phyloP scores from a whole-genome alignment of 2,113 vertebrate species.

The Ciconia maguari region DNA sequence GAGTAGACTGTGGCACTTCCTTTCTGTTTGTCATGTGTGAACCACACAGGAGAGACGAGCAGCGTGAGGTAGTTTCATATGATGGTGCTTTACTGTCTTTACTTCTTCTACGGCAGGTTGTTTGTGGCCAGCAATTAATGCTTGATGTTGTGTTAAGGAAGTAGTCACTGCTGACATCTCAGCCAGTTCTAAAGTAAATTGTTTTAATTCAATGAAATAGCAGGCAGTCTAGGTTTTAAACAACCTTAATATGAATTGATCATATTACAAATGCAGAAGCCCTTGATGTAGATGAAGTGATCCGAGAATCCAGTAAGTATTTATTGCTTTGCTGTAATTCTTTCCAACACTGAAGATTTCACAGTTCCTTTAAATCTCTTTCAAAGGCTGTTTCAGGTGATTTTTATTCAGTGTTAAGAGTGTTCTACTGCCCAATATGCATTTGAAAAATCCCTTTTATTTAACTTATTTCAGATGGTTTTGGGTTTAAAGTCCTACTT shows the following conservation, averaged over 20 bases:
- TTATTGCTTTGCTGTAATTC: neutral
- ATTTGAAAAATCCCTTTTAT: neutral
- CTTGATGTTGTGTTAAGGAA: neutral
- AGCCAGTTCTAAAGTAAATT: neutral
- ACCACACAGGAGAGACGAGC: fast-evolving
- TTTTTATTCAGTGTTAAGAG: neutral
- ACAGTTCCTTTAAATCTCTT: neutral
- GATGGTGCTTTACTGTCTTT: neutral
- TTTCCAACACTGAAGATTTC: neutral
- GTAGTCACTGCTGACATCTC: neutral
- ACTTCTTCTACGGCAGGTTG: neutral
- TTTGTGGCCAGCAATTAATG: neutral
- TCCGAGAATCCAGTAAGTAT: neutral
- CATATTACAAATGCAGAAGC: neutral
- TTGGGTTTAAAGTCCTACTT: neutral
- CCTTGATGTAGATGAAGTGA: neutral
- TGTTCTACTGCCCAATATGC: neutral
- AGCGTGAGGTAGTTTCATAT: fast-evolving
- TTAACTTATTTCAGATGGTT: neutral
- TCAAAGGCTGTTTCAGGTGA: neutral
- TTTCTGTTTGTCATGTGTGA: neutral
- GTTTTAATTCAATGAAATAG: neutral
- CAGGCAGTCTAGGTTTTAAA: neutral
- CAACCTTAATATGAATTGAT: neutral
- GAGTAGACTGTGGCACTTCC: fast-evolving